Evolutionary conservation across 2,888 invertebrate species (phyloP).

Genomic region (Junonia oenone): DNA sequence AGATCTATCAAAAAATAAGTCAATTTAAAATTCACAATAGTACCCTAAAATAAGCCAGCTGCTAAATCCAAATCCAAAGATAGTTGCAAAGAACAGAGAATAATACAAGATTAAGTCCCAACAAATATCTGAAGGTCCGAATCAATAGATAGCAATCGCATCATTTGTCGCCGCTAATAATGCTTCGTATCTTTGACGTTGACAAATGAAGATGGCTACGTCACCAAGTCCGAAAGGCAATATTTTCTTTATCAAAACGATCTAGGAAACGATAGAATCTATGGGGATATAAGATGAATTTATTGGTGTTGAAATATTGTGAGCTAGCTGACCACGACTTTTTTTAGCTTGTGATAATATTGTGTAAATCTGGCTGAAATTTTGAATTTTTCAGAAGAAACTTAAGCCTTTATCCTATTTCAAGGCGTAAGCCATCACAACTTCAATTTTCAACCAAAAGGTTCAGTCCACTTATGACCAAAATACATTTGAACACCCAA

Average conservation of each 20-base stretch:
- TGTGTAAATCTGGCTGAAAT: too few relatives aligned
- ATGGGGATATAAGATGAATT: not conserved
- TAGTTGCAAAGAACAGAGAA: not conserved
- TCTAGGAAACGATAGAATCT: not conserved
- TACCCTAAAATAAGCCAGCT: too few relatives aligned
- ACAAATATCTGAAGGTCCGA: conserved; percentile 3
- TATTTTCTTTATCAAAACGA: conserved; percentile 12
- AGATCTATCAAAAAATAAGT: too few relatives aligned
- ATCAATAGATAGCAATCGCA: conserved; percentile 23
- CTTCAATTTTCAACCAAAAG: too few relatives aligned
- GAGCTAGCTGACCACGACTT: not conserved
- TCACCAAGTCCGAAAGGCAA: conserved; percentile 1
- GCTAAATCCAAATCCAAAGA: too few relatives aligned
- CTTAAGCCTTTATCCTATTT: too few relatives aligned
- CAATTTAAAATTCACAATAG: too few relatives aligned
- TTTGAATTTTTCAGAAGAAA: too few relatives aligned
- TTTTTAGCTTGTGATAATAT: not conserved
- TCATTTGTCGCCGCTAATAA: conserved; percentile 15
- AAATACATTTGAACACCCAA: too few relatives aligned
- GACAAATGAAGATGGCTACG: conserved; percentile 13
- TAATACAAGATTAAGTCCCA: conserved; percentile 1
- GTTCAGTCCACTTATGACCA: too few relatives aligned
- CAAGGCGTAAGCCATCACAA: too few relatives aligned
- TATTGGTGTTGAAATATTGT: not conserved
- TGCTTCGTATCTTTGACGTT: conserved; percentile 7